Conservation (phyloP, 2,797 vertebrate genomes). For the Podarcis siculus region DNA sequence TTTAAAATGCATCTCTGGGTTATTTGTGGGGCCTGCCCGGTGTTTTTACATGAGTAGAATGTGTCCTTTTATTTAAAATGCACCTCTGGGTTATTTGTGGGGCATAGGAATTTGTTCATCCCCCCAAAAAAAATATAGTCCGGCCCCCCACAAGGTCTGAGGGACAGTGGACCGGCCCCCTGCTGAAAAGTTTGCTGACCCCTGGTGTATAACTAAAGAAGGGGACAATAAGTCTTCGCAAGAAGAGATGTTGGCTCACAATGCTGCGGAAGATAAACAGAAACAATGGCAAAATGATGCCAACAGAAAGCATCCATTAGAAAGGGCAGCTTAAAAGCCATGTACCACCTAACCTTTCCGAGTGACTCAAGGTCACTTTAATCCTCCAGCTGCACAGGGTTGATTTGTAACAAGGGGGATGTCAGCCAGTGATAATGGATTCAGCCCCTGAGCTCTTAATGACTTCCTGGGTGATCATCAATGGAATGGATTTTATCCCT, state of each 20-base stretch:
- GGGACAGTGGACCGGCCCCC: no score
- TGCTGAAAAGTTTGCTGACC: no score
- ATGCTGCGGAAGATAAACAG: not conserved
- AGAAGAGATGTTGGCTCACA: not conserved
- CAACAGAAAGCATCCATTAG: not conserved
- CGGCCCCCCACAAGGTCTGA: no score
- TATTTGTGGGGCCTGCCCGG: no score
- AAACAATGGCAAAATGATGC: not conserved
- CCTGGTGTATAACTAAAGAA: not conserved
- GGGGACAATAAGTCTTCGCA: not conserved
- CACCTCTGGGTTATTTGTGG: no score
- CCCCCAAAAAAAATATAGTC: no score
- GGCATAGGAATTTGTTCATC: no score
- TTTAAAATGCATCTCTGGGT: no score
- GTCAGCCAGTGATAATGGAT: conserved; percentile 28
- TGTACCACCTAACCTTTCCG: not conserved
- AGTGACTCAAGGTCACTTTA: conserved; percentile 23
- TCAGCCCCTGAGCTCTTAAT: conserved; percentile 21
- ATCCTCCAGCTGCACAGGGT: not conserved
- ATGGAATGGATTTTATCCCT: conserved; percentile 22
- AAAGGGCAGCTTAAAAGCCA: not conserved
- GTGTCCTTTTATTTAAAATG: no score
- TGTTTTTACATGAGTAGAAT: no score
- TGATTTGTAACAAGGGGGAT: conserved; percentile 8
- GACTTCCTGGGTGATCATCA: conserved; percentile 27